Percentiles rank a stretch among this genome's conserved stretches.
phyloP scores from a whole-genome alignment of 1,140 invertebrate genomes.

The Argopecten irradians region DNA sequence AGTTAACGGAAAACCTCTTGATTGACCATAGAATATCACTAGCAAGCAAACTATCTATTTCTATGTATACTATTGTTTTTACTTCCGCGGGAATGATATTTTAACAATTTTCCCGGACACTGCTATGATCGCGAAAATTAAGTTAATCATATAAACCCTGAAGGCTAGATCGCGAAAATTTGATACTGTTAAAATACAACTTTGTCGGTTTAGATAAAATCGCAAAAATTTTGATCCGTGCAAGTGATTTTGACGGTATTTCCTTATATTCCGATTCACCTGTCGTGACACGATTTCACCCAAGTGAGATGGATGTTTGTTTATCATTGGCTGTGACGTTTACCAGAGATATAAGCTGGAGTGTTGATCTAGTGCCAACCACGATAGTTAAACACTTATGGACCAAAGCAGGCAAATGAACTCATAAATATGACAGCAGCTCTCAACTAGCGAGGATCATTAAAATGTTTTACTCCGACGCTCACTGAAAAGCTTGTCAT shows the following conservation, averaged over 20 bases:
- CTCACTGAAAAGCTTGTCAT: slow-evolving; percentile 15
- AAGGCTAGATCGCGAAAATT: too few species aligned
- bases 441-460: background rate
- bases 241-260: background rate
- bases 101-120: too few species aligned
- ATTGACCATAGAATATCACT: too few species aligned
- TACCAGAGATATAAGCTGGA: background rate
- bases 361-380: background rate
- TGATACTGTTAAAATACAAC: too few species aligned
- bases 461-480: background rate
- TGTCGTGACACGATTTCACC: background rate
- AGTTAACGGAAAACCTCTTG: too few species aligned
- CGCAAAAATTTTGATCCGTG: too few species aligned
- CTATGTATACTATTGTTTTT: too few species aligned
- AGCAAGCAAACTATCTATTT: too few species aligned
- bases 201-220: too few species aligned
- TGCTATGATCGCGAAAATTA: too few species aligned
- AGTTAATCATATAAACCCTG: too few species aligned
- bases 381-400: background rate
- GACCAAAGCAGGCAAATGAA: background rate
- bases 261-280: background rate
- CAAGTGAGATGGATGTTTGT: background rate
- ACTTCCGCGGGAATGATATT: too few species aligned
- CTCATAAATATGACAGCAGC: background rate
- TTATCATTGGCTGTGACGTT: background rate